These are phyloP conservation scores for Ectemnius continuus DNA, from an alignment of 2,888 invertebrate species.

Conservation along the genomic window DNA sequence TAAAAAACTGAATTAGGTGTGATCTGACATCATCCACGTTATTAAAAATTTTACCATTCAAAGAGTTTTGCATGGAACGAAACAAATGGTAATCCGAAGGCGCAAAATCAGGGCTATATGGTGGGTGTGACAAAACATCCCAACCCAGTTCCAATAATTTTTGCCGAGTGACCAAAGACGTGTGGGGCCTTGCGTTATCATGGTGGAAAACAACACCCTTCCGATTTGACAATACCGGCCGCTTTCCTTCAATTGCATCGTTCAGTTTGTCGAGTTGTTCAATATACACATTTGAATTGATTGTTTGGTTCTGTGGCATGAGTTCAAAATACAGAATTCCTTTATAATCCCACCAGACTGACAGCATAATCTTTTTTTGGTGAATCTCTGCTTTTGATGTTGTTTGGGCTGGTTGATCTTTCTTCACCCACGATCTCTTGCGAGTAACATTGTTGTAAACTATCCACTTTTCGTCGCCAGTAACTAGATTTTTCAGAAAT, in stretches of 20 bases:
- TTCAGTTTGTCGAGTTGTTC: conserved; percentile 38
- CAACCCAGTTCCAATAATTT: conserved; percentile 28
- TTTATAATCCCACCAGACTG: conserved; percentile 33
- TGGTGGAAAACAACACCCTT: conserved; percentile 27
- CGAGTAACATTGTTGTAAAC: conserved; percentile 23
- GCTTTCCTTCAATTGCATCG: conserved; percentile 29
- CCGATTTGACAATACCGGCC: conserved; percentile 27
- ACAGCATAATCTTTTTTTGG: conserved; percentile 27
- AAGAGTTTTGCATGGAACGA: conserved; percentile 39
- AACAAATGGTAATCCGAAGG: conserved; percentile 35
- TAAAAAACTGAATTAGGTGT: conserved; percentile 36
- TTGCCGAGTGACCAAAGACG: conserved; percentile 21
- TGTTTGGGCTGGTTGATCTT: conserved; percentile 21
- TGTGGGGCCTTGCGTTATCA: conserved; percentile 22
- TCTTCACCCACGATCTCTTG: conserved; percentile 21
- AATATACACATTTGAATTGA: conserved; percentile 48
- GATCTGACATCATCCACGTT: conserved; percentile 30
- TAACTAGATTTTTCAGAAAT: conserved; percentile 18
- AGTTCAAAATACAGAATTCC: conserved; percentile 73
- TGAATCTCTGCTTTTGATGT: conserved; percentile 26
- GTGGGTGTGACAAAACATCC: conserved; percentile 25
- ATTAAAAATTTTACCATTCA: conserved; percentile 33
- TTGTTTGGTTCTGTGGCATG: conserved; percentile 43
- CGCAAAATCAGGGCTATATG: conserved; percentile 34
- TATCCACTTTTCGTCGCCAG: conserved; percentile 21